Base-by-base conservation (phyloP, 2,888 invertebrate species). In the Dryobotodes eremita region DNA sequence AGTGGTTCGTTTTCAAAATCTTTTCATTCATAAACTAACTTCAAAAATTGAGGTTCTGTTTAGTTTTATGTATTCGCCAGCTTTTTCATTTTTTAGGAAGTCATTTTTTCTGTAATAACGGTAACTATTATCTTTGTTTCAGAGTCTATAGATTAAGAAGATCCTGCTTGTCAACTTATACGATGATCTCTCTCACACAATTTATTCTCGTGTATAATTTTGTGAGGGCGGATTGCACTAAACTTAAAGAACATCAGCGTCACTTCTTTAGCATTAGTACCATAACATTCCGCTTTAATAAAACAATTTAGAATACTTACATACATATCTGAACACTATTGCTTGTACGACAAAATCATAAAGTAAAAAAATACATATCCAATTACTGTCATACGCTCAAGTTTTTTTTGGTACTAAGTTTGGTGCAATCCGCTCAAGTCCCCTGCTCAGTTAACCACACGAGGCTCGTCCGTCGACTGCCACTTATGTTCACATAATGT, bases 141-240 rank as follows among this genome's bases (percentile, higher is more conserved):
- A 92, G 92, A 92, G 88, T 84, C 90, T 65, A 79, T 91, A 78
- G 92, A 92, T 75, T 90, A 91, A 86, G 87, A 86, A 81, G 79
- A 87, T 64, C 50, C 72, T 53, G 71, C 77, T 70, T 75, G 71
- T 79, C 75, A 82, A 76, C 73, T 64, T 82, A 61, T 83, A 85
- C 73, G 74, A 85, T 86, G 89, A 89, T 86, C 89, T 89, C 87
- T 86, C 81, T 82, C 69, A 75, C 73, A 69, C 77, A 81, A 71
- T 80, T 72, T 81, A 82, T 71, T 71, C 82, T 89, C 74, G 73
- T 85, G 82, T 79, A 80, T 84, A 77, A 64, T 83, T 80, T 82
- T 80, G 75, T 80, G 71, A 88, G 74, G 65, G 78, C 71, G 83
- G 82, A 71, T 89, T 87, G 88, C 83, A 82, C 36, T 71, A 68